Percentiles rank a stretch among this genome's conserved stretches.
phyloP scores from a whole-genome alignment of 2,888 invertebrate species.

The Noctuana brunneofusca region DNA sequence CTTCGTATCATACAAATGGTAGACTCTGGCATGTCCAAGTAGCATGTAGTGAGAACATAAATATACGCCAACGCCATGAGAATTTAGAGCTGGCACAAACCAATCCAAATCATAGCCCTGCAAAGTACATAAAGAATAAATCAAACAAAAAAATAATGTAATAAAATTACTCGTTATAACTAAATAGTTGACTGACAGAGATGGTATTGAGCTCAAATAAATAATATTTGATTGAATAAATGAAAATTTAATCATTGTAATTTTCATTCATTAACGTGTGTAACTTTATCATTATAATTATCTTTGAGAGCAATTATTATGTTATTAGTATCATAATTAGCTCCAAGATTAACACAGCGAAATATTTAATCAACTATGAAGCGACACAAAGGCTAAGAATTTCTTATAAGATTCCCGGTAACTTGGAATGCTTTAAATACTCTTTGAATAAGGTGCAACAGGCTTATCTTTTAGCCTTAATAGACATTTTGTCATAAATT shows the following conservation, averaged over 20 bases:
- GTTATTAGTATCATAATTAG: background rate
- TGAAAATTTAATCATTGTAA: no score
- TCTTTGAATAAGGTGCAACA: no score
- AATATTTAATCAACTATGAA: background rate
- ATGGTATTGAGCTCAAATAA: no score
- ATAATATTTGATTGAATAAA: no score
- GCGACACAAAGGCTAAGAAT: background rate
- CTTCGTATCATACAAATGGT: constrained; percentile 84
- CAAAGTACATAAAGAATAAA: constrained; percentile 34
- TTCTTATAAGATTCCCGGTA: background rate
- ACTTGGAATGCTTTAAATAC: no score
- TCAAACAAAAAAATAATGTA: background rate
- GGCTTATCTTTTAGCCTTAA: no score
- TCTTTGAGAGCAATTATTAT: background rate
- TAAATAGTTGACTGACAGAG: no score
- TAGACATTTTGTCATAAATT: no score
- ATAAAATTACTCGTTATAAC: background rate
- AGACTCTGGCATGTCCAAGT: constrained; percentile 85
- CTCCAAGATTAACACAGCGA: background rate
- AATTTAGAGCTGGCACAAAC: constrained; percentile 78
- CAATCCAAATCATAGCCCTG: constrained; percentile 77
- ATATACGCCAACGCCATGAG: constrained; percentile 82
- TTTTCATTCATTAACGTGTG: background rate
- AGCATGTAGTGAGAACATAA: constrained; percentile 84
- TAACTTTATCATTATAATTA: background rate